Evolutionary conservation across 1,140 invertebrate species (phyloP), one percentile per base, ranked within the genome.

Genomic region (Euwallacea fornicatus): DNA sequence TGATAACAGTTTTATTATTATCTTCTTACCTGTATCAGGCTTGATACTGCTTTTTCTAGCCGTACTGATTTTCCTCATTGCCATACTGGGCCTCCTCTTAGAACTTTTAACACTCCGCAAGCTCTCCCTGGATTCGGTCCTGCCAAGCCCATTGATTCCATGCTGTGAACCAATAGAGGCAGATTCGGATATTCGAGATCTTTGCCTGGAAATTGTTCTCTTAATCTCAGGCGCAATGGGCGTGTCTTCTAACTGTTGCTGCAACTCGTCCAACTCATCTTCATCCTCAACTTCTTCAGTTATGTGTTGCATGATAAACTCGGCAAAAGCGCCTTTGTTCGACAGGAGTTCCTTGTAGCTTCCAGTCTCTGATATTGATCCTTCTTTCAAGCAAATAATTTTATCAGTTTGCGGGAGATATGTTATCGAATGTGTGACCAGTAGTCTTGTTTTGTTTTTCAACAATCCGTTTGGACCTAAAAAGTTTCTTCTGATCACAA

Each of bases 361-460:
- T 47, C 94, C 94, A 54, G 83, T 87, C 82, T 96, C 94, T 0
- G 91, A 92, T 3, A 96, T 85, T 78, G 89, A 84, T 6, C 94
- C 95, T 76, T 94, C 86, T 76, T 92, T 91, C 68, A 97, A 78
- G 2, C 96, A 94, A 74, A 96, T 82, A 63, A 98, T 95, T 69
- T 92, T 86, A 83, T 97, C 93, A 0, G 93, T 90, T 78, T 96
- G 88, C 0, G 93, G 90, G 72, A 98, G 84, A 79, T 93, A 95
- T 2, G 92, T 93, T 50, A 97, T 92, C 72, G 93, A 90, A 79
- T 97, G 94, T 0, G 95, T 97, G 13, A 96, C 93, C 58, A 96
- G 85, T 15, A 97, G 78, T 70, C 94, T 84, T 0, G 94, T 95
- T 79, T 93, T 95, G 50, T 87, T 84, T 71, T 89, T 90, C n/a